Evolutionary conservation across 2,797 vertebrate genomes (phyloP), one percentile per base, ranked within the genome.

Genomic region (Anabacerthia variegaticeps): DNA sequence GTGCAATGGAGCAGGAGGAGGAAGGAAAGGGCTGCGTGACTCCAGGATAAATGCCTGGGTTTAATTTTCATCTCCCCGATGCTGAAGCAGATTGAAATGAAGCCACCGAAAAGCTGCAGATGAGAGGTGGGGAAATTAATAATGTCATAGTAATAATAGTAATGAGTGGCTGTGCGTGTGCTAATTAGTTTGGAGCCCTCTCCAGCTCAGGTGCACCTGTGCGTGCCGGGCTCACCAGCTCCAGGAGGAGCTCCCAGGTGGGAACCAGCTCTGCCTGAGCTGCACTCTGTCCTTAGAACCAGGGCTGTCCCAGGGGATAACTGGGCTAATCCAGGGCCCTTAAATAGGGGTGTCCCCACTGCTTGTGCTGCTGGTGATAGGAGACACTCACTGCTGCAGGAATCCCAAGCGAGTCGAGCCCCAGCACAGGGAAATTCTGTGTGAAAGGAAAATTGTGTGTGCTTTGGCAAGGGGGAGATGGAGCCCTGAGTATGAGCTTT

Each of bases 101-200:
- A 92, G 85, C 24, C 16, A 79, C 51, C 2, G 49, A 61, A 78
- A 94, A 84, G 74, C 85, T 55, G 91, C 93, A 90, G 92, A 91
- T 9, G 95, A 95, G 96, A 96, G 92, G 89, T 95, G 94, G 92
- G 91, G 89, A 96, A 95, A 97, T 97, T 86, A 97, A 96, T 96
- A 95, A 95, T 89, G 94, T 88, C 90, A 36, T 0, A 78, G 88
- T 61, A 93, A 93, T 95, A 91, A 82, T 19, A 66, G 82, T 88
- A 94, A 95, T 80, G 95, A 97, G 95, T 48, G 96, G 85, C 93
- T 94, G 95, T 58, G 89, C 84, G 22, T 51, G 76, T 27, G 86
- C 96, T 97, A 93, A 96, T 96, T 88, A 94, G 76, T 80, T 89
- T 10, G 92, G 59, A 81, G 95, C 88, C 91, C 89, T 68, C 85